Conservation (phyloP, 1,140 invertebrate genomes). For the Brachionus rotundiformis region DNA sequence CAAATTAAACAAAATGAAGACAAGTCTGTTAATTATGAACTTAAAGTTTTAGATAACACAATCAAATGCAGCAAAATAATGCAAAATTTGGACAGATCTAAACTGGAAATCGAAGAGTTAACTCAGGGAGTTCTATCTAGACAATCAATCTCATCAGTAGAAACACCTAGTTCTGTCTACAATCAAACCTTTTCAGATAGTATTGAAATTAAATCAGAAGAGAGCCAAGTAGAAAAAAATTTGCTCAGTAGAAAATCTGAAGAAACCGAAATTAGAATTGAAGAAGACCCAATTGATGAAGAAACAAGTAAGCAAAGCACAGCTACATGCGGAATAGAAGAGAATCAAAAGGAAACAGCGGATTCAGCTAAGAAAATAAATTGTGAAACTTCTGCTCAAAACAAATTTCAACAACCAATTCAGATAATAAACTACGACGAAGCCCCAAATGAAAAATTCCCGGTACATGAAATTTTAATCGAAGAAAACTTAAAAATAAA, state of each 20-base stretch:
- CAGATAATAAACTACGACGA: neutral
- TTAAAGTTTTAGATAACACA: neutral
- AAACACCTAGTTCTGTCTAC: neutral
- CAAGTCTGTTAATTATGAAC: neutral
- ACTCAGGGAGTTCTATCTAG: neutral
- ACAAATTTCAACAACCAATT: neutral
- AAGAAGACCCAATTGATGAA: neutral
- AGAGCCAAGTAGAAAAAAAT: neutral
- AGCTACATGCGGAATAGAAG: neutral
- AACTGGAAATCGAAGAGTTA: neutral
- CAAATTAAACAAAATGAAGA: neutral
- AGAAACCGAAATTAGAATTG: neutral
- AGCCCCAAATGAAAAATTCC: neutral
- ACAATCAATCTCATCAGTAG: neutral
- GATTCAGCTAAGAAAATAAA: neutral
- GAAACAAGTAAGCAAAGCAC: neutral
- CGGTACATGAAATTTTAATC: constrained; percentile 14
- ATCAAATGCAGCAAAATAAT: neutral
- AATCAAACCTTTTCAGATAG: neutral
- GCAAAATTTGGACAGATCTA: constrained; percentile 24
- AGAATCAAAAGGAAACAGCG: neutral
- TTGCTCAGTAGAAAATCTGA: neutral
- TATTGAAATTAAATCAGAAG: neutral
- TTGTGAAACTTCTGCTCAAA: neutral
- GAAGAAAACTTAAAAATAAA: constrained; percentile 12